Percentiles rank a stretch among this genome's conserved stretches.
Conservation (phyloP, 2,797 vertebrate genomes). For the Crenuchus spilurus region DNA sequence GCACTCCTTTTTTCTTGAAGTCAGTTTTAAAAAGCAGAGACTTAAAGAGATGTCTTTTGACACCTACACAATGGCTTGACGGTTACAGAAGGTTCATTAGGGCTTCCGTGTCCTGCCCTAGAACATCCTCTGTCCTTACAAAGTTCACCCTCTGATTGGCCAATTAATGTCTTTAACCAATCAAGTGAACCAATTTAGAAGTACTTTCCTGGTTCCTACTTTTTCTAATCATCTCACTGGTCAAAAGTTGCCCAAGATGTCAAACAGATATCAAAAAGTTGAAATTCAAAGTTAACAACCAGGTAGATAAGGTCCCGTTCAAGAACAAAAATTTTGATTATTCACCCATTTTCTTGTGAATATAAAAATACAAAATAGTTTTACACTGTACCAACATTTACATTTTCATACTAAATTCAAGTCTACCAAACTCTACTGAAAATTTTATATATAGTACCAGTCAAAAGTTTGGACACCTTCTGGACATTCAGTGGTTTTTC, state of each 20-base stretch:
- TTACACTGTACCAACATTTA: no score
- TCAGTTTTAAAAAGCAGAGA: neutral
- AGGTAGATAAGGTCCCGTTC: neutral
- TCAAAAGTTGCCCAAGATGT: conserved; percentile 33
- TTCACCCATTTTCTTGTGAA: no score
- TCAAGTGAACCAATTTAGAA: conserved; percentile 36
- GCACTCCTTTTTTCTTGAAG: neutral
- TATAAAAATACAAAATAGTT: no score
- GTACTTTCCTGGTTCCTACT: conserved; percentile 1
- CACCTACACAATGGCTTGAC: conserved; percentile 38
- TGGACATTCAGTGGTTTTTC: no score
- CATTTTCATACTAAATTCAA: no score
- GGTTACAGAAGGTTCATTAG: conserved; percentile 45
- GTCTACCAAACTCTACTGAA: no score
- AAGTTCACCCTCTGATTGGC: conserved; percentile 30
- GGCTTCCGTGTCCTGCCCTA: conserved; percentile 26
- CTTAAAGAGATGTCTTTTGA: conserved; percentile 38
- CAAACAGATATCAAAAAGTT: conserved; percentile 13
- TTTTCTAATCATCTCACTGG: conserved; percentile 39
- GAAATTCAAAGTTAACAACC: neutral
- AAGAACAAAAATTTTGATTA: no score
- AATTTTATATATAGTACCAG: no score
- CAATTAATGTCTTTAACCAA: conserved; percentile 47
- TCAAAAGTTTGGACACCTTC: no score
- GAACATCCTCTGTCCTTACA: conserved; percentile 26